Conservation (phyloP, 2,113 vertebrate species). For the Rana temporaria region DNA sequence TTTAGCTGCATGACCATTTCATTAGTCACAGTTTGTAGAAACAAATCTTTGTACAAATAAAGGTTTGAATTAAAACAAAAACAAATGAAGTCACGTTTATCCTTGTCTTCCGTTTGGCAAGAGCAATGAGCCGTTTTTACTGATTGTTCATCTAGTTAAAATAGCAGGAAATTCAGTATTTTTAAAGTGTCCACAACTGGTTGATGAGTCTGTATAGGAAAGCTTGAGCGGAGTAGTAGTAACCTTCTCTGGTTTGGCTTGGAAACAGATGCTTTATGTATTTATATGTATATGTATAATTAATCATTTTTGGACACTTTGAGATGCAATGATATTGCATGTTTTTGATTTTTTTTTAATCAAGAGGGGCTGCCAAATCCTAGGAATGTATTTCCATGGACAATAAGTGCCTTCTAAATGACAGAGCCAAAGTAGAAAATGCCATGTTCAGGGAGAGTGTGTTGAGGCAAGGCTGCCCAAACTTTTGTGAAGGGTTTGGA, state of each 20-base stretch:
- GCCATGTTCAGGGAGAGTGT: too few species aligned
- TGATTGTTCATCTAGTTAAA: conserved; percentile 24
- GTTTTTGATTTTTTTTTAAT: too few species aligned
- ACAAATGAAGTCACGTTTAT: conserved; percentile 63
- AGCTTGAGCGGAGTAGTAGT: background rate
- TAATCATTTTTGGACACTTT: too few species aligned
- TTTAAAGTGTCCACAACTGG: background rate
- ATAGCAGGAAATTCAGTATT: conserved; percentile 30
- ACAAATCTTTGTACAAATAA: conserved; percentile 71
- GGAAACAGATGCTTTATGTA: background rate
- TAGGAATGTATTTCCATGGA: too few species aligned
- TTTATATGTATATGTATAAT: too few species aligned
- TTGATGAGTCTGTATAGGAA: background rate
- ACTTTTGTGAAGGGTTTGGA: too few species aligned
- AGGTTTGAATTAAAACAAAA: conserved; percentile 64
- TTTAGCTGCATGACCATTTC: conserved; percentile 73
- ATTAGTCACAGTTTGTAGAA: conserved; percentile 72
- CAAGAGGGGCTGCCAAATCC: too few species aligned
- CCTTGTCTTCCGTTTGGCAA: conserved; percentile 48
- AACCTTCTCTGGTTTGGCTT: background rate
- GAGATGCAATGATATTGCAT: too few species aligned
- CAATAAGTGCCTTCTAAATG: too few species aligned
- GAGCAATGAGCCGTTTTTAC: background rate
- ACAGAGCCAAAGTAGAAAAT: too few species aligned
- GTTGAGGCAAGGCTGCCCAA: too few species aligned